Evolutionary conservation across 2,797 vertebrate species (phyloP).

Genomic region (Falco cherrug): DNA sequence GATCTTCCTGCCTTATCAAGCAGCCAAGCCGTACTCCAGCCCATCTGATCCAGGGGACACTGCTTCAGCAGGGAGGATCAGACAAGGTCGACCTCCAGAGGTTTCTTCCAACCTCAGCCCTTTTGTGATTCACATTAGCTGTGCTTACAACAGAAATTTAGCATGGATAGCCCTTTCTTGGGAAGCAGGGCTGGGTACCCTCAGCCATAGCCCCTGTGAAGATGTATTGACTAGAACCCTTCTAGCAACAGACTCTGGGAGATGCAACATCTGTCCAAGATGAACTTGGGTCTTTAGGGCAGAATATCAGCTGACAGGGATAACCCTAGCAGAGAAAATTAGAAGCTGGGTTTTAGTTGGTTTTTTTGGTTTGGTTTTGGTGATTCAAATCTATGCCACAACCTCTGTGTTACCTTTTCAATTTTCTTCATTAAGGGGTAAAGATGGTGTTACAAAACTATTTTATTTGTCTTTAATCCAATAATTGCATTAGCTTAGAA

Average conservation of each 20-base stretch:
- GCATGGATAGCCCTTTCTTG: background rate
- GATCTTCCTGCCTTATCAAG: background rate
- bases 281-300: background rate
- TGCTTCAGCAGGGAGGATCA: background rate
- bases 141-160: background rate
- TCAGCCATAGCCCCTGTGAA: background rate
- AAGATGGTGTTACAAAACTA: background rate
- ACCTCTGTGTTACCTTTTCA: background rate
- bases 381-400: background rate
- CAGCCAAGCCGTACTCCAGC: background rate
- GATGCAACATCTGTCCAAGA: background rate
- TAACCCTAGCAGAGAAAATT: background rate
- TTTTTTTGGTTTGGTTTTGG: background rate
- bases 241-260: background rate
- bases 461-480: background rate
- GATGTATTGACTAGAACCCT: background rate
- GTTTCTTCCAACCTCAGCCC: background rate
- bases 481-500: background rate
- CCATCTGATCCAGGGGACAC: background rate
- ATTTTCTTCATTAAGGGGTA: background rate
- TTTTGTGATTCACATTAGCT: background rate
- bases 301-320: background rate
- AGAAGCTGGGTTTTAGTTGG: rapidly evolving
- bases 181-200: background rate
- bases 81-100: background rate